Percentiles rank a stretch among this genome's conserved stretches.
phyloP scores from a whole-genome alignment of 2,113 vertebrate genomes.

The Erythrolamprus reginae region DNA sequence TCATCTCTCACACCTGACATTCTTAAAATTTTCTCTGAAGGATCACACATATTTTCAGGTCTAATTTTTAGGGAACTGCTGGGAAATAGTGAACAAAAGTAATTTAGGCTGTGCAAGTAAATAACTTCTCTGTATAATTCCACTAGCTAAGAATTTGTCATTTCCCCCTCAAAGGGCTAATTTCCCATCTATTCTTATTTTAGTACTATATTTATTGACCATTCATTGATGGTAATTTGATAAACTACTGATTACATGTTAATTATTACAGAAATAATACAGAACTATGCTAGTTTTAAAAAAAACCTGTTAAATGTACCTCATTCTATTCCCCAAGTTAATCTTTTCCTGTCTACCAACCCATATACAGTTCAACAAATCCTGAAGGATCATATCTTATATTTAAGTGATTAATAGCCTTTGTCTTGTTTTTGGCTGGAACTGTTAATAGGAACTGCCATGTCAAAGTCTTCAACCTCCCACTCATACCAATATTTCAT shows the following conservation, averaged over 20 bases:
- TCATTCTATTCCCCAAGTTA: background rate
- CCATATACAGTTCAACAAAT: background rate
- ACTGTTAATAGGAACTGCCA: constrained; percentile 4
- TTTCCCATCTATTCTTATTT: background rate
- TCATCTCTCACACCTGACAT: background rate
- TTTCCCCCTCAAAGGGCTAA: background rate
- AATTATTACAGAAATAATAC: background rate
- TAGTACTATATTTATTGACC: background rate
- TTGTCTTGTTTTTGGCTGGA: background rate
- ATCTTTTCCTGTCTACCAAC: background rate
- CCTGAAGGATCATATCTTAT: background rate
- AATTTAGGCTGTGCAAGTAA: background rate
- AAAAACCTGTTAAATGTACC: rapidly evolving
- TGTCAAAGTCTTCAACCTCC: background rate
- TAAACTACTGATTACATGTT: background rate
- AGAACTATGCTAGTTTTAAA: background rate
- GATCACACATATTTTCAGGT: background rate
- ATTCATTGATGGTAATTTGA: background rate
- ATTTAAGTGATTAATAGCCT: constrained; percentile 1
- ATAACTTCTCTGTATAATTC: background rate
- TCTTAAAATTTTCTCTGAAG: background rate
- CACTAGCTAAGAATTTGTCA: background rate
- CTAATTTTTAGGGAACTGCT: background rate
- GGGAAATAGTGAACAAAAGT: background rate
- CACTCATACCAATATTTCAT: constrained; percentile 1